Percentiles rank a stretch among this genome's conserved stretches.
Evolutionary conservation across 2,888 invertebrate genomes (phyloP).

Genomic region (Callyntrura guangdongensis): DNA sequence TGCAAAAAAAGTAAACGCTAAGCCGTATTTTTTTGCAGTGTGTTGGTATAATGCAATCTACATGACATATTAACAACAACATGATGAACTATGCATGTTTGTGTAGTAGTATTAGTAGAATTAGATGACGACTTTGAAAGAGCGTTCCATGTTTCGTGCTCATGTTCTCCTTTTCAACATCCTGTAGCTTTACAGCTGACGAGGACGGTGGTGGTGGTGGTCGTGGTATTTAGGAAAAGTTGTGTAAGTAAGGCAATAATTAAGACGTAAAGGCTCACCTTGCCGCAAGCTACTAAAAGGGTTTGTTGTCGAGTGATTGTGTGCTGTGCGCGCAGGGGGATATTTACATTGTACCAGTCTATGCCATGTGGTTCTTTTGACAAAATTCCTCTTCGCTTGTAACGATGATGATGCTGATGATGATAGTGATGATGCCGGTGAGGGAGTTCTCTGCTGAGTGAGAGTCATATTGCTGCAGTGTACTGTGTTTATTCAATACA

Average conservation of each 20-base stretch:
- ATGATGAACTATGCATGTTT: neutral
- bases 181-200: conserved; percentile 1
- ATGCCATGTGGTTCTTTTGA: conserved; percentile 68
- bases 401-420: neutral
- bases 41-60: neutral
- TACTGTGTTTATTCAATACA: neutral
- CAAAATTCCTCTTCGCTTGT: conserved; percentile 63
- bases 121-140: neutral
- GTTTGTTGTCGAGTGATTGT: conserved; percentile 42
- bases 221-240: conserved; percentile 29
- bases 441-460: neutral
- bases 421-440: conserved; percentile 4
- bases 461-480: neutral
- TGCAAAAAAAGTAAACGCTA: neutral
- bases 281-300: conserved; percentile 77
- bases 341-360: conserved; percentile 45
- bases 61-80: conserved; percentile 9
- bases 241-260: conserved; percentile 72
- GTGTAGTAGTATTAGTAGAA: neutral
- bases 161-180: conserved; percentile 30
- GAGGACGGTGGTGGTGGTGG: neutral
- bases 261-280: conserved; percentile 79
- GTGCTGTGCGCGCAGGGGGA: conserved; percentile 54
- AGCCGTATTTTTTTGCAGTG: neutral
- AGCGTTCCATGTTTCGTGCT: neutral